Evolutionary conservation across 2,797 vertebrate species (phyloP).

Genomic region (Pseudopleuronectes americanus): DNA sequence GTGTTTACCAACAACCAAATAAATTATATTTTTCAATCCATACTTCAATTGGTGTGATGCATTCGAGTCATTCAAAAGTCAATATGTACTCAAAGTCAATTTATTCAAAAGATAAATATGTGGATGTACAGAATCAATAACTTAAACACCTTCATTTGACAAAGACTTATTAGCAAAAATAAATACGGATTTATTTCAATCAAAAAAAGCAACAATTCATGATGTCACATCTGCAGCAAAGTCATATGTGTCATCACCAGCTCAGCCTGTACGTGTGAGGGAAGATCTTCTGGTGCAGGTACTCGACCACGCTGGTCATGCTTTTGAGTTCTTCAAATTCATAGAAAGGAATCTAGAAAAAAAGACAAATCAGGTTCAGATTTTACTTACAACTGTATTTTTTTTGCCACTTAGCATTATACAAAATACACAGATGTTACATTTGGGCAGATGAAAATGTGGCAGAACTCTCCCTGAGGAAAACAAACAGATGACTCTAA

Average conservation of each 20-base stretch:
- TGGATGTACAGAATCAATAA: constrained; percentile 22
- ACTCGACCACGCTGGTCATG: constrained; percentile 82
- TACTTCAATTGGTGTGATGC: constrained; percentile 13
- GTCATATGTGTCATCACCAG: constrained; percentile 71
- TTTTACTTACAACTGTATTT: too few relatives aligned
- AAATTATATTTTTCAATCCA: constrained; percentile 84
- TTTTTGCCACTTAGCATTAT: background rate
- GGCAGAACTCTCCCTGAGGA: background rate
- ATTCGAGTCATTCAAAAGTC: constrained; percentile 8
- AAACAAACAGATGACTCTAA: background rate
- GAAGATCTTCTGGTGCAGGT: constrained; percentile 92
- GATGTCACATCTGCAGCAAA: background rate
- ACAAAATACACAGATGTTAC: too few relatives aligned
- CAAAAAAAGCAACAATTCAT: background rate
- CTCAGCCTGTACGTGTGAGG: constrained; percentile 81
- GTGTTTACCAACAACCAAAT: constrained; percentile 69
- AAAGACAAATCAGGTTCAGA: background rate
- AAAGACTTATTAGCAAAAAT: constrained; percentile 33
- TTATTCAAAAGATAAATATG: constrained; percentile 55
- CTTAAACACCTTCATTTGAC: constrained; percentile 16
- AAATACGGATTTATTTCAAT: constrained; percentile 37
- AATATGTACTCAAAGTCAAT: constrained; percentile 33
- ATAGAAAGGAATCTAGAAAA: constrained; percentile 88
- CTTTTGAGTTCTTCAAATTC: constrained; percentile 84
- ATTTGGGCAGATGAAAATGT: background rate